Conservation (phyloP, 2,797 vertebrate species). For the Chromobotia macracanthus region DNA sequence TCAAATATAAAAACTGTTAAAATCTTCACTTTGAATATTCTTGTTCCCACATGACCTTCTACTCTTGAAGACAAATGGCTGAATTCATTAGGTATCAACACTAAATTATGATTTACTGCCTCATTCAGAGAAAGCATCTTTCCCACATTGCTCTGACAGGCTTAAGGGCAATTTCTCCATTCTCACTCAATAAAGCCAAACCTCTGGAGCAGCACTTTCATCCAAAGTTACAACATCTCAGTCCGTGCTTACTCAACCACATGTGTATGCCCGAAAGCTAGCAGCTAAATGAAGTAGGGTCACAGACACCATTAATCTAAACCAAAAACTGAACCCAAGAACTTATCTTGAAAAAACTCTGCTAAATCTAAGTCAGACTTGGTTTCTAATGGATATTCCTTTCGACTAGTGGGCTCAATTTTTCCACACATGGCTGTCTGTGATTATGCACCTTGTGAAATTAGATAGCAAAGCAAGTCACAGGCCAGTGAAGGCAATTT, state of each 20-base stretch:
- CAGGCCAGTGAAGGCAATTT: constrained; percentile 64
- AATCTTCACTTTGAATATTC: constrained; percentile 3
- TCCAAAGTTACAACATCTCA: constrained; percentile 32
- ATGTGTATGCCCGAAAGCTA: constrained; percentile 4
- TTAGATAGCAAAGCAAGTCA: constrained; percentile 57
- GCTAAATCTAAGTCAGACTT: neutral
- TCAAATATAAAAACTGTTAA: constrained; percentile 17
- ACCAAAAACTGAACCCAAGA: constrained; percentile 9
- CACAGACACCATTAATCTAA: constrained; percentile 43
- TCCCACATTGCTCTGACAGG: constrained; percentile 16
- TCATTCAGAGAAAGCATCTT: constrained; percentile 8
- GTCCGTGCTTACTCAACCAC: constrained; percentile 27
- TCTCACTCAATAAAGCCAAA: constrained; percentile 37
- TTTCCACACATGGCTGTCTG: constrained; percentile 40
- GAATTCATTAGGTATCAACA: neutral
- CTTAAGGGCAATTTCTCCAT: constrained; percentile 29
- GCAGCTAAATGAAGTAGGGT: neutral
- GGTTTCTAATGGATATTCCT: constrained; percentile 47
- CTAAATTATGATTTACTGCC: constrained; percentile 1
- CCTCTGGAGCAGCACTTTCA: constrained; percentile 34
- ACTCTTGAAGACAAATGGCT: neutral
- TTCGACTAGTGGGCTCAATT: constrained; percentile 20
- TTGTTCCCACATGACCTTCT: neutral
- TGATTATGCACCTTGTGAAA: constrained; percentile 46
- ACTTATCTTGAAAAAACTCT: neutral